Evolutionary conservation across 2,797 vertebrate species (phyloP).

Genomic region (Momotus momota): DNA sequence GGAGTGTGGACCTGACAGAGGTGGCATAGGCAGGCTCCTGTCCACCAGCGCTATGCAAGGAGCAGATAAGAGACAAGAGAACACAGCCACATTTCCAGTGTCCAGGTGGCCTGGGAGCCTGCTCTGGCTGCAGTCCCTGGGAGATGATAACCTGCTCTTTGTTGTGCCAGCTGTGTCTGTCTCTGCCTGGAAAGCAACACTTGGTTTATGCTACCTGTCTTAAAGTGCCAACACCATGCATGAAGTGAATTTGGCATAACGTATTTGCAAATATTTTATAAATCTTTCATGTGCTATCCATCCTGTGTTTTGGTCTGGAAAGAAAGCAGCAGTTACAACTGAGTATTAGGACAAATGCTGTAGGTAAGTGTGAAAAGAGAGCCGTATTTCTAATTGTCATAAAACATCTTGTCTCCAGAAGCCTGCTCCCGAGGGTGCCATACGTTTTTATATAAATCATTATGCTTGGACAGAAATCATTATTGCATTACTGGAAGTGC

Average conservation of each 20-base stretch:
- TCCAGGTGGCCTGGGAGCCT: not conserved
- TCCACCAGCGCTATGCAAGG: accelerated
- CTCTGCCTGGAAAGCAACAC: not conserved
- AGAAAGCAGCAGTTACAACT: not conserved
- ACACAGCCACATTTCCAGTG: accelerated
- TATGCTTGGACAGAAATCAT: not conserved
- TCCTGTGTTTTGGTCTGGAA: not conserved
- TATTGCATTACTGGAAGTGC: not conserved
- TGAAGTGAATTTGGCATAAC: not conserved
- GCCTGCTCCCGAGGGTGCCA: not conserved
- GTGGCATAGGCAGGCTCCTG: not conserved
- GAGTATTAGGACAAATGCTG: not conserved
- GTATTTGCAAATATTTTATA: not conserved
- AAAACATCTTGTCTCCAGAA: slow-evolving; percentile 12
- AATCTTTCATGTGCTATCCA: not conserved
- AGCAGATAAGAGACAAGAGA: not conserved
- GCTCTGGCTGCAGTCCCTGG: not conserved
- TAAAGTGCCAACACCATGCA: not conserved
- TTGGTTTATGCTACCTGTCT: not conserved
- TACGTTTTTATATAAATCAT: not conserved
- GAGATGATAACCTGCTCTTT: not conserved
- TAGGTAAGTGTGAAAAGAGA: not conserved
- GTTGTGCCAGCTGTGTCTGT: not conserved
- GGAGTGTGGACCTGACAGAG: not conserved
- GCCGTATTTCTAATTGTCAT: not conserved